Evolutionary conservation across 92 coral and sea anemone species (phyloP).

Genomic region (Palythoa caribaeorum): DNA sequence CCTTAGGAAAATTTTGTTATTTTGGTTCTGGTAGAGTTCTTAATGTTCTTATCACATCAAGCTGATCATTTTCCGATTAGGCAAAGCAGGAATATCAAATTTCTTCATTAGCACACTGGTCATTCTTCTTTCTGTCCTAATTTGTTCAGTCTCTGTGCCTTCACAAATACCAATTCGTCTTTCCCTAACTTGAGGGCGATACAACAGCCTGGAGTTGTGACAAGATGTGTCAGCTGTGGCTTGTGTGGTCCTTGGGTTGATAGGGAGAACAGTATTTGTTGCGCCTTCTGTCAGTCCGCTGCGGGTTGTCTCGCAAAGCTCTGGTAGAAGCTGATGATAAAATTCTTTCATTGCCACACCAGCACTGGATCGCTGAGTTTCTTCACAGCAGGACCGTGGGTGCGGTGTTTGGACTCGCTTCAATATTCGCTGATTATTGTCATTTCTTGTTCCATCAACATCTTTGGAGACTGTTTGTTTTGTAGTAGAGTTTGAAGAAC

Average conservation of each 20-base stretch:
- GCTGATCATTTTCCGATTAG: neutral
- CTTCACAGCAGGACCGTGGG: neutral
- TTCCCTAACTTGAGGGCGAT: neutral
- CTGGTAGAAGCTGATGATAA: neutral
- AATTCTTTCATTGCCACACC: neutral
- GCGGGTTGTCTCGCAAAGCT: neutral
- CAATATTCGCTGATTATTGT: neutral
- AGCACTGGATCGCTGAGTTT: neutral
- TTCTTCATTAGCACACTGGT: conserved; percentile 13
- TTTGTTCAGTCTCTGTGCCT: conserved; percentile 3
- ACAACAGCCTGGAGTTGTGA: neutral
- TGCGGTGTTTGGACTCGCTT: neutral
- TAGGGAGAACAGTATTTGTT: neutral
- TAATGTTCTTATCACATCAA: too few relatives aligned
- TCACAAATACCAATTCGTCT: conserved; percentile 19
- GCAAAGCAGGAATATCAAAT: neutral
- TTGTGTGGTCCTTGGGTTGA: neutral
- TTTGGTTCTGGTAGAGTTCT: too few relatives aligned
- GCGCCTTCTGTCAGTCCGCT: neutral
- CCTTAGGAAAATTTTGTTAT: too few relatives aligned
- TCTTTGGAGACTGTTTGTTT: neutral
- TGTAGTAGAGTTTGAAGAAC: neutral
- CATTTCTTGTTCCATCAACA: neutral
- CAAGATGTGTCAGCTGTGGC: neutral
- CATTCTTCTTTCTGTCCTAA: neutral